Percentiles rank a stretch among this genome's conserved stretches.
Evolutionary conservation across 2,113 vertebrate genomes (phyloP).

Genomic region (Daboia siamensis): DNA sequence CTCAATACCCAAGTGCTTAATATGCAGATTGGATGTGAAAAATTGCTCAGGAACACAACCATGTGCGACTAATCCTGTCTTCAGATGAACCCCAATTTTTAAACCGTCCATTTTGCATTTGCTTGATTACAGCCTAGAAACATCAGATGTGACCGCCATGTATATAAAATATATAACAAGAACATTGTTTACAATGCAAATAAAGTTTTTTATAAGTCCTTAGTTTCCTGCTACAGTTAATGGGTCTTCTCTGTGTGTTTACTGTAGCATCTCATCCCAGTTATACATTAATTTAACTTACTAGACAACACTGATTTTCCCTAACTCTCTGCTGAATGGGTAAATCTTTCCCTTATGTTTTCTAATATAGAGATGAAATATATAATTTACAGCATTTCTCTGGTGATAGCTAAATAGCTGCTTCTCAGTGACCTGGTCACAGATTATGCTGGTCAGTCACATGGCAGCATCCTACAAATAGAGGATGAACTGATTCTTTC

Average conservation of each 20-base stretch:
- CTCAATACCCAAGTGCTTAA: background rate
- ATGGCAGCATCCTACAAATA: background rate
- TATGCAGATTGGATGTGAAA: background rate
- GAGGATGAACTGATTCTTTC: background rate
- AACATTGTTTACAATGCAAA: background rate
- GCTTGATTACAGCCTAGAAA: background rate
- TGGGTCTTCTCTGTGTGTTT: background rate
- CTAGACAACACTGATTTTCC: background rate
- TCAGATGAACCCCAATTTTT: background rate
- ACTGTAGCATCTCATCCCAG: background rate
- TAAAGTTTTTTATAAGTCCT: fast-evolving
- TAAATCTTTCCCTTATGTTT: background rate
- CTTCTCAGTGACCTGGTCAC: background rate
- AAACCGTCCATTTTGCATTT: background rate
- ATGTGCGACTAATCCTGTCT: background rate
- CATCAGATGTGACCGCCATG: background rate
- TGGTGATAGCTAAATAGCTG: background rate
- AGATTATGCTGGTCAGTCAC: background rate
- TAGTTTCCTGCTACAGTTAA: background rate
- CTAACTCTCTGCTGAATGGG: background rate
- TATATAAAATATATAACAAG: background rate
- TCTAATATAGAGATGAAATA: background rate
- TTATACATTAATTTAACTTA: background rate
- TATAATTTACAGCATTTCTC: background rate
- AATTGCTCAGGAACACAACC: background rate